Evolutionary conservation across 1,140 invertebrate species (phyloP).

Genomic region (Dryas iulia): DNA sequence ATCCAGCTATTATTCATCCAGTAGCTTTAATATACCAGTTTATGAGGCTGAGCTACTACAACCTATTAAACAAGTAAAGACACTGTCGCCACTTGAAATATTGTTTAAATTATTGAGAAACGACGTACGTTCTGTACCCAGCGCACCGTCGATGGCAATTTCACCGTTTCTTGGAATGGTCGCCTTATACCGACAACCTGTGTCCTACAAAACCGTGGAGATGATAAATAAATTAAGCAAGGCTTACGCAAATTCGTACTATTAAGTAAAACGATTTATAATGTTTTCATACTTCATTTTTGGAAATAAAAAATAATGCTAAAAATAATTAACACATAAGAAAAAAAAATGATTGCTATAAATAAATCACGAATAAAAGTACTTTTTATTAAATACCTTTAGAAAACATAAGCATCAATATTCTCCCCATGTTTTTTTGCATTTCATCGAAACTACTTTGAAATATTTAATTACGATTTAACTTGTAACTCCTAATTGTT

Average conservation of each 20-base stretch:
- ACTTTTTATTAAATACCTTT: no score
- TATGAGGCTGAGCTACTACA: background rate
- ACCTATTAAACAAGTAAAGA: background rate
- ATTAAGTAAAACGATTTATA: background rate
- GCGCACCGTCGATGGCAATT: constrained; percentile 39
- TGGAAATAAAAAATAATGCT: no score
- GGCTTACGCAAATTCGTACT: constrained; percentile 28
- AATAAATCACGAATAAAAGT: no score
- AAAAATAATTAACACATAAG: no score
- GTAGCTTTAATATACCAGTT: background rate
- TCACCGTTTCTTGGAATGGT: constrained; percentile 49
- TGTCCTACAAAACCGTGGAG: constrained; percentile 52
- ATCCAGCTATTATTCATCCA: no score
- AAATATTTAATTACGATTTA: no score
- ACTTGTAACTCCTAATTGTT: no score
- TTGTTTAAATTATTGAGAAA: constrained; percentile 46
- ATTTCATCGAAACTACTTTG: no score
- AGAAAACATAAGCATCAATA: no score
- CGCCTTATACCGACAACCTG: constrained; percentile 56
- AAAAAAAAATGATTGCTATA: no score
- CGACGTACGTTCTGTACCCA: constrained; percentile 49
- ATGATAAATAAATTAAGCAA: constrained; percentile 50
- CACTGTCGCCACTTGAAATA: constrained; percentile 23
- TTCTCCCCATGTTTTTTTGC: no score
- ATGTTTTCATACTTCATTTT: no score